Percentiles rank a stretch among this genome's conserved stretches.
phyloP scores from a whole-genome alignment of 2,888 invertebrate genomes.

The Leuctra nigra region DNA sequence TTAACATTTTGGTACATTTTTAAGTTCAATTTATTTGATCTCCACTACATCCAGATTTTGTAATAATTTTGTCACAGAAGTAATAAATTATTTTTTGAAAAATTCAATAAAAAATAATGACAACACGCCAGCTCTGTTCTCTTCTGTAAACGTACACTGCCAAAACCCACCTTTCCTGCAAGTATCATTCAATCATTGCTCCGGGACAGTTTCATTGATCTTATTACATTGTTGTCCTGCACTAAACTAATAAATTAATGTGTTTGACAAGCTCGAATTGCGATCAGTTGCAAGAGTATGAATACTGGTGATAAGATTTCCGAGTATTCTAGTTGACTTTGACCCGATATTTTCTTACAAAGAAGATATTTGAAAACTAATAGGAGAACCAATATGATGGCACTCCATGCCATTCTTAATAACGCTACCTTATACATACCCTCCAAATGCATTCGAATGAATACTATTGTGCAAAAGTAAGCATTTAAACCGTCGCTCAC shows the following conservation, averaged over 20 bases:
- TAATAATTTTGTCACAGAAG: no score
- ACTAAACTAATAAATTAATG: slow-evolving; percentile 52
- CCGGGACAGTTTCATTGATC: no score
- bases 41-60: no score
- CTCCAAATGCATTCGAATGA: slow-evolving; percentile 84
- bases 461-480: slow-evolving; percentile 92
- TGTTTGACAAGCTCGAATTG: slow-evolving; percentile 87
- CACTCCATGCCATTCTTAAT: slow-evolving; percentile 75
- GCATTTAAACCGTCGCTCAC: slow-evolving; percentile 87
- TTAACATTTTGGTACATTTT: no score
- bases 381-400: slow-evolving; percentile 71
- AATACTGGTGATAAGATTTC: slow-evolving; percentile 91
- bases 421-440: slow-evolving; percentile 71
- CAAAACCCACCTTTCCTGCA: no score
- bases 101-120: no score
- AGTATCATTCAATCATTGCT: no score
- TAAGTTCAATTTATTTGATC: no score
- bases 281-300: slow-evolving; percentile 80
- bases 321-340: slow-evolving; percentile 76
- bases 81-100: no score
- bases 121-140: no score
- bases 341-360: slow-evolving; percentile 79
- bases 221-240: no score
- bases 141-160: no score
- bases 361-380: slow-evolving; percentile 88